phyloP scores from a whole-genome alignment of 2,888 invertebrate genomes.

The Zele albiditarsus region DNA sequence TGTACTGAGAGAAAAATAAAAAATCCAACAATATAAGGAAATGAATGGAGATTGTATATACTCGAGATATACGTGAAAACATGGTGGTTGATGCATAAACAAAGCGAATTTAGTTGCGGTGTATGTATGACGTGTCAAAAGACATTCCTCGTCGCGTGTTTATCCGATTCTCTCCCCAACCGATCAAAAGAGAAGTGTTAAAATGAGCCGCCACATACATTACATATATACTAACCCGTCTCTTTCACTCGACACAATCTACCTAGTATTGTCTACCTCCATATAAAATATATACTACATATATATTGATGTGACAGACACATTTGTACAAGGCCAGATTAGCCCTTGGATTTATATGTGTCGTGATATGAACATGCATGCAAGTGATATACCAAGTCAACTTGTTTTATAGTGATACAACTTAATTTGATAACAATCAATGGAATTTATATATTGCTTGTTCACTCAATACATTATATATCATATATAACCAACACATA shows the following conservation, averaged over 20 bases:
- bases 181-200: conserved; percentile 57
- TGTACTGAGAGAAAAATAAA: not conserved
- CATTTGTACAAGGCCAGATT: not conserved
- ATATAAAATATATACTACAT: not conserved
- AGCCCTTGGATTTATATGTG: conserved; percentile 20
- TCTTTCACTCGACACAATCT: not conserved
- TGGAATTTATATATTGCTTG: conserved; percentile 6
- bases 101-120: not conserved
- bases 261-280: conserved; percentile 4
- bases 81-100: not conserved
- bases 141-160: conserved; percentile 32
- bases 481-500: not conserved
- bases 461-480: not conserved
- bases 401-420: conserved; percentile 31
- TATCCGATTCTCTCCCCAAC: conserved; percentile 13
- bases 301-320: not conserved
- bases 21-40: not conserved
- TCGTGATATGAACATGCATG: conserved; percentile 31
- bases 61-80: not conserved
- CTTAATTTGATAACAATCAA: conserved; percentile 33
- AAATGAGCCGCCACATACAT: conserved; percentile 53
- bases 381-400: conserved; percentile 19
- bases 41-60: not conserved
- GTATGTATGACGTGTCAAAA: conserved; percentile 32
- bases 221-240: conserved; percentile 33